A percentile compares a stretch with the other conserved stretches of the same genome.
Conservation (phyloP, 2,888 invertebrate species). For the Tipula helvola region DNA sequence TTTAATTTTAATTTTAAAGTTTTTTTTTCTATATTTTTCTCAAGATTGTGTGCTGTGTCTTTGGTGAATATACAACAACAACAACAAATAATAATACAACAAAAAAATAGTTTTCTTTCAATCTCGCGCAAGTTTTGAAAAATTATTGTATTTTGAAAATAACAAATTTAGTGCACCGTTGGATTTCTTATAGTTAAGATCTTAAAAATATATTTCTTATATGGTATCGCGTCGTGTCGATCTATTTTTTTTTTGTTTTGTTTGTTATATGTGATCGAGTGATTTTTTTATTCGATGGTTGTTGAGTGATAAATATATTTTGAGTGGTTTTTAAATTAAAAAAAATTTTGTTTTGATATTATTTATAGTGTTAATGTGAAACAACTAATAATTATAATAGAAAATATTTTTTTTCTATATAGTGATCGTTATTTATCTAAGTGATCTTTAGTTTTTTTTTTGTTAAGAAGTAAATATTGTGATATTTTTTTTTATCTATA, state of each 20-base stretch:
- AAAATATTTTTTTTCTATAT: background rate
- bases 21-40: background rate
- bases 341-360: background rate
- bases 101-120: background rate
- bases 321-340: background rate
- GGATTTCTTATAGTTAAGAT: conserved; percentile 6
- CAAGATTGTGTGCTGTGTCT: background rate
- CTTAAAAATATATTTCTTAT: background rate
- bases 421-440: background rate
- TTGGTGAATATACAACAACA: background rate
- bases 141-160: conserved; percentile 4
- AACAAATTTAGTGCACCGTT: conserved; percentile 11
- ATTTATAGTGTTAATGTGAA: background rate
- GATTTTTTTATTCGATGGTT: background rate
- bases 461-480: background rate
- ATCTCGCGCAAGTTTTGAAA: background rate
- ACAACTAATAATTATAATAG: background rate
- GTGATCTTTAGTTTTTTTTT: background rate
- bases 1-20: background rate
- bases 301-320: background rate
- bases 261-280: background rate
- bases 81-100: background rate
- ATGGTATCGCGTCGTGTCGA: background rate
- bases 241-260: background rate
- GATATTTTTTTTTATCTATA: background rate